Conservation (phyloP, 92 coral and sea anemone species). For the Pocillopora grandis region DNA sequence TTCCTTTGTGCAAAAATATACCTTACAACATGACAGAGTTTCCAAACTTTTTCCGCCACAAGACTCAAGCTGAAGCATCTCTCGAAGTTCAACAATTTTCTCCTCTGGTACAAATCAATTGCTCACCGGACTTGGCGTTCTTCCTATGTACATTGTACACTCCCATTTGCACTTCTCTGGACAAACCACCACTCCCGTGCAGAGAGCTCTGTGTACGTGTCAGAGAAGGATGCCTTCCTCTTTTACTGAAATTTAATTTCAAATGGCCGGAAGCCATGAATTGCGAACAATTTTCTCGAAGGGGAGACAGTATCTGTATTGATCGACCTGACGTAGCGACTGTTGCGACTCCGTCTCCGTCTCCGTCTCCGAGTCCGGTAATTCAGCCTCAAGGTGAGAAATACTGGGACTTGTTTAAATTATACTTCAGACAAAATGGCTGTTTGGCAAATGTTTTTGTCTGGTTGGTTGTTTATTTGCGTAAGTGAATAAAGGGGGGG, state of each 20-base stretch:
- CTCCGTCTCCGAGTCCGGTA: not conserved
- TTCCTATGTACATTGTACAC: conserved; percentile 57
- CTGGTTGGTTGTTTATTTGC: no score
- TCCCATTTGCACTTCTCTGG: conserved; percentile 25
- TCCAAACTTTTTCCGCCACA: conserved; percentile 45
- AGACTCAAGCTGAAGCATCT: conserved; percentile 41
- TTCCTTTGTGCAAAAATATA: conserved; percentile 38
- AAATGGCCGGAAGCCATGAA: conserved; percentile 48
- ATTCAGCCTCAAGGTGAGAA: no score
- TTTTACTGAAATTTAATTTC: conserved; percentile 31
- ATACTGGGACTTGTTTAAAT: no score
- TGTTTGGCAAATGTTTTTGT: no score
- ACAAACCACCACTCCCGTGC: conserved; percentile 24
- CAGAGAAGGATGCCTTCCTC: conserved; percentile 26
- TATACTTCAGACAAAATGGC: no score
- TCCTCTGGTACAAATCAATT: conserved; percentile 37
- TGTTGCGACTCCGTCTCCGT: not conserved
- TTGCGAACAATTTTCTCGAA: conserved; percentile 24
- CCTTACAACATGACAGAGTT: conserved; percentile 54
- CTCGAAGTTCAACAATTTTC: conserved; percentile 46
- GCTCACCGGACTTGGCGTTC: conserved; percentile 32
- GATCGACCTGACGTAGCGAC: not conserved
- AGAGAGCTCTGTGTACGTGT: conserved; percentile 43
- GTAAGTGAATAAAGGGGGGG: no score
- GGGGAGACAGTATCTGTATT: not conserved